Evolutionary conservation across 1,140 invertebrate species (phyloP).

Genomic region (Zaprionus tsacasi): DNA sequence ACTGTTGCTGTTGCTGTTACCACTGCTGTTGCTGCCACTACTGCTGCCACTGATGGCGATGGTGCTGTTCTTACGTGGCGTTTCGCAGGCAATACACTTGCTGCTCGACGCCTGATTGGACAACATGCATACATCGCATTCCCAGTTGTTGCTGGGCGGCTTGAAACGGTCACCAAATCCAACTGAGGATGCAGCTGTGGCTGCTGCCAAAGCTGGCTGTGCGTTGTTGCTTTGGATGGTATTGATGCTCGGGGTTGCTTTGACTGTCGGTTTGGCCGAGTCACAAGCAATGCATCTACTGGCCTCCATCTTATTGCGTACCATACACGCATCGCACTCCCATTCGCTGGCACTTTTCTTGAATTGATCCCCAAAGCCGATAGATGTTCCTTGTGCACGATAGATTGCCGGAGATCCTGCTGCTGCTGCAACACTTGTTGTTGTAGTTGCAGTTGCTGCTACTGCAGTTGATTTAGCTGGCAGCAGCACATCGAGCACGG

Average conservation of each 20-base stretch:
- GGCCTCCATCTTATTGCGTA: constrained; percentile 86
- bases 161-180: constrained; percentile 21
- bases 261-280: constrained; percentile 14
- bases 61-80: constrained; percentile 22
- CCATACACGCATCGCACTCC: constrained; percentile 89
- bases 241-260: background rate
- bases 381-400: background rate
- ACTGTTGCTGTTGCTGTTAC: constrained; percentile 13
- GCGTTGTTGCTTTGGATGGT: background rate
- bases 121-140: constrained; percentile 88
- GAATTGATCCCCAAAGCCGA: constrained; percentile 85
- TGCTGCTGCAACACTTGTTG: background rate
- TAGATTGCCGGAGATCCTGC: background rate
- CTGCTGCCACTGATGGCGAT: background rate
- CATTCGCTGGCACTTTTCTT: constrained; percentile 85
- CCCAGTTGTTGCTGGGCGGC: constrained; percentile 85
- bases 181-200: background rate
- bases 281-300: constrained; percentile 87
- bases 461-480: background rate
- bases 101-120: constrained; percentile 86
- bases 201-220: background rate
- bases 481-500: constrained; percentile 14
- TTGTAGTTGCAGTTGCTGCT: background rate
- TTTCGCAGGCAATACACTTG: constrained; percentile 85
- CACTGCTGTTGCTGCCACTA: constrained; percentile 1